phyloP scores from a whole-genome alignment of 64 coral and sea anemone genomes.

The Stichodactyla mertensii region DNA sequence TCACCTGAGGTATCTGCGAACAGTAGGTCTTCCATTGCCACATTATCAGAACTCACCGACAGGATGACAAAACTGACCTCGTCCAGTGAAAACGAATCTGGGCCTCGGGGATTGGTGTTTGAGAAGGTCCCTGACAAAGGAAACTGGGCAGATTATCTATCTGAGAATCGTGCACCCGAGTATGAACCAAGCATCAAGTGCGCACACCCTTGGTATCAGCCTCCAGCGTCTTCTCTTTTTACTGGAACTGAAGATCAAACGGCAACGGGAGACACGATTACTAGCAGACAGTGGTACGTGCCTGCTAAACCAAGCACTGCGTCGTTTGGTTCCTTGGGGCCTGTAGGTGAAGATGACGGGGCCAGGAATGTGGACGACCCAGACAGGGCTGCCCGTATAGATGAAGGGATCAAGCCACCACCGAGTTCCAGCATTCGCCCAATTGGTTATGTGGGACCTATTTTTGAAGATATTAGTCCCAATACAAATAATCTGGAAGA shows the following conservation, averaged over 20 bases:
- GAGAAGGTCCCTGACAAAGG: background rate
- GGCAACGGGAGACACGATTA: background rate
- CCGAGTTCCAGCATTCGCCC: background rate
- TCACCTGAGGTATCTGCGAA: background rate
- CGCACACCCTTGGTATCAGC: background rate
- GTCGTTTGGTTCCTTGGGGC: background rate
- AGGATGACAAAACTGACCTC: constrained; percentile 52
- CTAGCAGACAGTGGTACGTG: background rate
- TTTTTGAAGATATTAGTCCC: background rate
- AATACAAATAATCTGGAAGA: background rate
- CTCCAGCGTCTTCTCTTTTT: background rate
- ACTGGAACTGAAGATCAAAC: background rate
- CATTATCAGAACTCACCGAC: constrained; percentile 38
- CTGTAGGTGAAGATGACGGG: background rate
- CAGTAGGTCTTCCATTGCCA: constrained; percentile 23
- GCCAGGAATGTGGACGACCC: background rate
- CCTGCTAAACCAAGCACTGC: background rate
- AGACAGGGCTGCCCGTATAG: background rate
- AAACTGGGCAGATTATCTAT: constrained; percentile 8
- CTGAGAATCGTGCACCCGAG: background rate
- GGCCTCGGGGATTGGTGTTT: no score
- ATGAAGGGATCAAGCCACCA: background rate
- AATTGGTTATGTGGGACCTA: background rate
- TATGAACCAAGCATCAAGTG: background rate
- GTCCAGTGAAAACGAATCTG: constrained; percentile 28